Percentiles rank a stretch among this genome's conserved stretches.
phyloP scores from a whole-genome alignment of 2,797 vertebrate genomes.

The Tragopan temminckii region DNA sequence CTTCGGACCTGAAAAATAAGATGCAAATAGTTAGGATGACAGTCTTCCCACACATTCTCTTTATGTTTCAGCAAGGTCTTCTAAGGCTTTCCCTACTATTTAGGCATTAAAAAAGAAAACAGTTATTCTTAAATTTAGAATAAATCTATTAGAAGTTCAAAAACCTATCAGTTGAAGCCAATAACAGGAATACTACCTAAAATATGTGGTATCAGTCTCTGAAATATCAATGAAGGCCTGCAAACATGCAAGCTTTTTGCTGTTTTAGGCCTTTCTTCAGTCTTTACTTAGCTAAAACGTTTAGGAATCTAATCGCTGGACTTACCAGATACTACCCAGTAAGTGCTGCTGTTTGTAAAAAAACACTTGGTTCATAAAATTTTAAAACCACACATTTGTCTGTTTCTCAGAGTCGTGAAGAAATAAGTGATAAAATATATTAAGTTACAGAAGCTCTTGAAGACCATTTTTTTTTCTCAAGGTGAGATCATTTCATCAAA shows the following conservation, averaged over 20 bases:
- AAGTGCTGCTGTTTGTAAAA: neutral
- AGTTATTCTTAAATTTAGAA: neutral
- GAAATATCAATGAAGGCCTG: neutral
- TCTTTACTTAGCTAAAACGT: neutral
- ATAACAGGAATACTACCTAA: neutral
- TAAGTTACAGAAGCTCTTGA: neutral
- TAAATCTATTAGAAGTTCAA: conserved; percentile 14
- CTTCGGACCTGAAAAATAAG: conserved; percentile 87
- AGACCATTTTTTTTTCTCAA: neutral
- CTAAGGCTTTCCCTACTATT: neutral
- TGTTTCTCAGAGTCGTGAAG: neutral
- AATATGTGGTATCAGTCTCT: neutral
- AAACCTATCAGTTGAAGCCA: neutral
- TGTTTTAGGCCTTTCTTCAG: neutral
- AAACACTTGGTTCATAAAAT: neutral
- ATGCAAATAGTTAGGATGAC: conserved; percentile 36
- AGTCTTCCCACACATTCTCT: neutral
- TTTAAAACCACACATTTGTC: neutral
- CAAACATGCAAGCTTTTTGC: neutral
- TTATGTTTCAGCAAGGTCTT: neutral
- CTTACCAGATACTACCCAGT: neutral
- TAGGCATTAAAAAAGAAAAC: neutral
- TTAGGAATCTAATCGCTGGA: neutral
- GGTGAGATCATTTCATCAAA: neutral
- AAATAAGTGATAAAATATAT: neutral